A percentile compares a stretch with the other conserved stretches of the same genome.
These are phyloP conservation scores for Catocala sponsa DNA, from an alignment of 2,888 invertebrate genomes.

Conservation along the genomic window DNA sequence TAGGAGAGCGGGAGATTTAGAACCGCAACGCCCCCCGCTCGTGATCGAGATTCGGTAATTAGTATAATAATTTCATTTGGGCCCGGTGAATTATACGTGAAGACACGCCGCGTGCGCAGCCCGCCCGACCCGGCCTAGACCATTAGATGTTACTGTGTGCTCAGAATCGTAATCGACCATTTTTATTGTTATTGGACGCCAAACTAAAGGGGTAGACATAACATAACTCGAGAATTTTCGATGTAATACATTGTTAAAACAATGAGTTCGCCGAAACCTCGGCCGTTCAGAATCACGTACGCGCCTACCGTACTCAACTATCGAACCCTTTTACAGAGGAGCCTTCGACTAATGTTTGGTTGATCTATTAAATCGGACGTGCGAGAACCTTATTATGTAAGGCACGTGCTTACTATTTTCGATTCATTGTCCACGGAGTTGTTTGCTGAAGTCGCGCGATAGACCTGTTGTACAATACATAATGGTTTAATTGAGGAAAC, in stretches of 20 bases:
- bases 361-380: conserved; percentile 57
- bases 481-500: conserved; percentile 59
- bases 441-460: conserved; percentile 60
- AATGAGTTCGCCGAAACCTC: conserved; percentile 66
- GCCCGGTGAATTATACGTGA: conserved; percentile 70
- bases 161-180: conserved; percentile 50
- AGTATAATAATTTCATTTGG: conserved; percentile 84
- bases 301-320: conserved; percentile 47
- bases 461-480: conserved; percentile 52
- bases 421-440: conserved; percentile 59
- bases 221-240: conserved; percentile 66
- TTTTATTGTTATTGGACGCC: conserved; percentile 53
- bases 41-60: conserved; percentile 82
- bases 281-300: conserved; percentile 59
- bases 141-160: conserved; percentile 45
- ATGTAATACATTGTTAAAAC: conserved; percentile 62
- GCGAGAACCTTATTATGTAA: conserved; percentile 53
- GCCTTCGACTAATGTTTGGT: conserved; percentile 62
- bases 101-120: conserved; percentile 63
- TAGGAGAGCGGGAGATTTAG: conserved; percentile 80
- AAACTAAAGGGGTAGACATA: conserved; percentile 63
- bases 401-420: conserved; percentile 60
- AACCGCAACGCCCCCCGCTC: conserved; percentile 76
- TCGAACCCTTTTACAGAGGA: conserved; percentile 65
- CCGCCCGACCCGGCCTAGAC: conserved; percentile 39